A percentile compares a stretch with the other conserved stretches of the same genome.
phyloP scores from a whole-genome alignment of 2,888 invertebrate species.

The Blomia tropicalis region DNA sequence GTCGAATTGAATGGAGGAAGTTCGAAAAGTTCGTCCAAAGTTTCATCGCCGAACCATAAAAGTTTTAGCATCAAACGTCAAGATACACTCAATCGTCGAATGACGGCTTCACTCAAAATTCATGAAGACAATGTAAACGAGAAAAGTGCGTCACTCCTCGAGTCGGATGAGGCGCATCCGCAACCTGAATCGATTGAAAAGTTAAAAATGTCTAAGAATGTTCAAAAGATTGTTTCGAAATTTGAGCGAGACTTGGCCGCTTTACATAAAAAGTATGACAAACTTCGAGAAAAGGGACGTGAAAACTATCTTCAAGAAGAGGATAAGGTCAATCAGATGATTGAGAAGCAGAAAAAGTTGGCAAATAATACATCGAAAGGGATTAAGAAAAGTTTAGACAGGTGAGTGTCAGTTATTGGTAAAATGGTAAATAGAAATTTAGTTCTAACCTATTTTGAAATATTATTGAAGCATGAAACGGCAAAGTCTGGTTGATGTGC shows the following conservation, averaged over 20 bases:
- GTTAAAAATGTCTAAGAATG: constrained; percentile 60
- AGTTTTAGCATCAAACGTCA: constrained; percentile 17
- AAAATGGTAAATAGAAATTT: neutral
- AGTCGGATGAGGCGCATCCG: constrained; percentile 43
- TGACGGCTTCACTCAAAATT: constrained; percentile 28
- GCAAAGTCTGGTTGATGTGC: constrained; percentile 29
- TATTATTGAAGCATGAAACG: constrained; percentile 28
- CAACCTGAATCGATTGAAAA: constrained; percentile 60
- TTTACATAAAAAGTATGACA: constrained; percentile 43
- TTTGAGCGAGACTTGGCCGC: constrained; percentile 72
- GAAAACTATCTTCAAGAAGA: constrained; percentile 31
- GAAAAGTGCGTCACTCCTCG: constrained; percentile 28
- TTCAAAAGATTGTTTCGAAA: constrained; percentile 63
- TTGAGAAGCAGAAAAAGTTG: constrained; percentile 38
- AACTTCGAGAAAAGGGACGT: constrained; percentile 44
- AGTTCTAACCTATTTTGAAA: too few species aligned
- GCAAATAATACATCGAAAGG: constrained; percentile 20
- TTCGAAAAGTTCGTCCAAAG: neutral
- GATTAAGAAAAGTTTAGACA: constrained; percentile 5
- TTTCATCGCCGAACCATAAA: constrained; percentile 6
- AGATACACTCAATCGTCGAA: constrained; percentile 24
- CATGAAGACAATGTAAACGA: constrained; percentile 28
- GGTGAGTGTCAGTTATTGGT: constrained; percentile 16
- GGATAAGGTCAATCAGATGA: constrained; percentile 35
- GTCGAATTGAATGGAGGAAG: neutral